These are phyloP conservation scores for Henicopernis longicauda DNA, from an alignment of 2,113 vertebrate genomes.

Conservation along the genomic window DNA sequence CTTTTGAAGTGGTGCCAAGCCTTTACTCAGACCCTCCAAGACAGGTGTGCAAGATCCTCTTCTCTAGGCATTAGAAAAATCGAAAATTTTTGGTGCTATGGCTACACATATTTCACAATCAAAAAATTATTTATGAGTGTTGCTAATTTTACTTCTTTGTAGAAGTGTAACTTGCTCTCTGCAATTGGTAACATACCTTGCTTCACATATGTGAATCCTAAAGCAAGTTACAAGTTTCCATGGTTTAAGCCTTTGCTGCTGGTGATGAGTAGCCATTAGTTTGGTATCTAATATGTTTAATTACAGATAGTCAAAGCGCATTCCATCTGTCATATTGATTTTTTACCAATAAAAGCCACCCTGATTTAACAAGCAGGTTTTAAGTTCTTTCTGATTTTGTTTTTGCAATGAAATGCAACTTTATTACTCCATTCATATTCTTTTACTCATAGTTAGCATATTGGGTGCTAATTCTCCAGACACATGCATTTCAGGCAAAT, in stretches of 20 bases:
- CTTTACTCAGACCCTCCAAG: background rate
- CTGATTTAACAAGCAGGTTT: background rate
- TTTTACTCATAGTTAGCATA: background rate
- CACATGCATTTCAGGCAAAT: background rate
- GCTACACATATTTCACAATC: background rate
- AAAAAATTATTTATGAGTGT: background rate
- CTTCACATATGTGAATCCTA: background rate
- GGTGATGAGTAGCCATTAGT: background rate
- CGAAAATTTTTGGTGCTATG: background rate
- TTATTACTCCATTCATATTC: background rate
- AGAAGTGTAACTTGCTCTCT: background rate
- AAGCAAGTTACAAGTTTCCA: background rate
- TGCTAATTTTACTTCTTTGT: background rate
- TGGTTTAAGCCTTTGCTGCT: background rate
- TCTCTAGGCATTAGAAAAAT: background rate
- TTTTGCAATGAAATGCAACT: background rate
- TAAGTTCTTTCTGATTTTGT: background rate
- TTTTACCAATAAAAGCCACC: background rate
- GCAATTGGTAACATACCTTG: background rate
- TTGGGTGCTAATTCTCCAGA: background rate
- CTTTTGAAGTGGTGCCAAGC: background rate
- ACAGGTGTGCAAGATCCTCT: background rate
- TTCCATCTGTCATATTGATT: background rate
- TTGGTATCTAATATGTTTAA: background rate
- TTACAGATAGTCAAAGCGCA: background rate